Evolutionary conservation across 1,140 invertebrate species (phyloP).

Genomic region (Lamellibrachia luymesi): DNA sequence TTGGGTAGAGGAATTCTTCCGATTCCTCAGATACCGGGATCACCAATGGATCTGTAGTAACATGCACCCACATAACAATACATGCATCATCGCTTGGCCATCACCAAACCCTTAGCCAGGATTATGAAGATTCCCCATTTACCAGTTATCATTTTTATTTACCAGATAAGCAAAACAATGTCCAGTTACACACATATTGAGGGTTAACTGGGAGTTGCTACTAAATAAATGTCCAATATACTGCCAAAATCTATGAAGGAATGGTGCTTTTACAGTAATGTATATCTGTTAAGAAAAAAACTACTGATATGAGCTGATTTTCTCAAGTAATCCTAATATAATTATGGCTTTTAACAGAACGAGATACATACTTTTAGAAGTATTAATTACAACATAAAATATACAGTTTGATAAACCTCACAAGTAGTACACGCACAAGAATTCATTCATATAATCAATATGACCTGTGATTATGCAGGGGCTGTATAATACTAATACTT

Average conservation of each 20-base stretch:
- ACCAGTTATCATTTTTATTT: too few species aligned
- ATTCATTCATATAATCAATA: background rate
- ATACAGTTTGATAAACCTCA: slow-evolving; percentile 4
- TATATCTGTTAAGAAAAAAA: too few species aligned
- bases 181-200: too few species aligned
- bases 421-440: background rate
- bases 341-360: background rate
- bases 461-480: background rate
- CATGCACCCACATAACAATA: background rate
- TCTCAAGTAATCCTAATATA: background rate
- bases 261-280: too few species aligned
- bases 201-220: too few species aligned
- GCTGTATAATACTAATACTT: too few species aligned
- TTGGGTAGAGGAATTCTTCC: background rate
- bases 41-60: background rate
- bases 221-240: too few species aligned
- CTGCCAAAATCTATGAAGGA: too few species aligned
- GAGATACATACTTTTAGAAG: background rate
- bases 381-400: background rate
- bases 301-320: background rate
- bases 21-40: background rate
- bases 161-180: too few species aligned
- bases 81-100: background rate
- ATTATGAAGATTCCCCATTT: too few species aligned
- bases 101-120: background rate